Base-by-base conservation (phyloP, 2,888 invertebrate genomes). In the Empis stercorea region DNA sequence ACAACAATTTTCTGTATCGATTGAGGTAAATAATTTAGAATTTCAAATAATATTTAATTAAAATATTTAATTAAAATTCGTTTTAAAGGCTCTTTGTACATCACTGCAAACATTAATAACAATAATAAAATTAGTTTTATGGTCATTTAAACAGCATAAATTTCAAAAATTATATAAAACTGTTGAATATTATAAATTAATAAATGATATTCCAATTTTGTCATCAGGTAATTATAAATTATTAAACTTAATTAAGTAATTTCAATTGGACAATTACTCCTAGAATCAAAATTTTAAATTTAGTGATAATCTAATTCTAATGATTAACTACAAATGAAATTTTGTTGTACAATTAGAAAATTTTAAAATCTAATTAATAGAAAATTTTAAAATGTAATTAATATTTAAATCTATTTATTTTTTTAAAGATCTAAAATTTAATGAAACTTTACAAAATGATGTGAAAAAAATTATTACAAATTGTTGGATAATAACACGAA, bases 401-500 rank as follows among this genome's bases (percentile, higher is more conserved):
- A 20, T 4, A 20, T 4, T 20, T 20, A 20, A 20, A 20, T n/a
- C n/a, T n/a, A n/a, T n/a, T n/a, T n/a, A n/a, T 20, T 20, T 9
- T 23, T 14, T 27, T 45, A 5, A 23, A 64, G 63, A 59, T 54
- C 52, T 61, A 11, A 49, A 56, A 4, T 48, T 59, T 14, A 49
- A 51, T 0, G 27, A 50, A 13, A 44, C 47, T 5, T 42, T 65
- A 4, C 56, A 57, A 6, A 42, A 49, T 13, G 52, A 59, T 17
- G 56, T 59, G 14, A 46, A 55, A 17, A 15, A 37, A 1, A 59
- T 57, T 27, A 55, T 64, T 49, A 51, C 56, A n/a, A 27, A 50
- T 0, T 52, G 52, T 7, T 64, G 64, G 64, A 54, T 46, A 27
- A 54, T 49, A 32, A 59, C 54, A 9, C 57, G 58, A 6, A 52